Percentiles rank a stretch among this genome's conserved stretches.
Conservation (phyloP, 1,140 invertebrate genomes). For the Calephelis nemesis region DNA sequence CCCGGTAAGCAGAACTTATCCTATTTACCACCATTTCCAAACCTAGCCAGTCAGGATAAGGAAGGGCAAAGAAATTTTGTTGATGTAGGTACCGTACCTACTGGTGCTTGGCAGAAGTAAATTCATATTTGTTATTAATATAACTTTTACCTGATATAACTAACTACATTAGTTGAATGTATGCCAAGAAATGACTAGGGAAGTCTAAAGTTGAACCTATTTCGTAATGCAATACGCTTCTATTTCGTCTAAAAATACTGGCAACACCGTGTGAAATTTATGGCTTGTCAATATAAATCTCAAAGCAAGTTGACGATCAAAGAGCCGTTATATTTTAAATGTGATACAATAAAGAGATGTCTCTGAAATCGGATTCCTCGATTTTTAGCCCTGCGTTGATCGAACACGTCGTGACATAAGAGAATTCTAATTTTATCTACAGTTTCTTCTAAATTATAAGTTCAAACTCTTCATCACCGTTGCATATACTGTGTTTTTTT, state of each 20-base stretch:
- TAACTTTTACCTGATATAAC: neutral
- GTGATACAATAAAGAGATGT: constrained; percentile 15
- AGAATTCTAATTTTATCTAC: neutral
- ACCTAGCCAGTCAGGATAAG: too few relatives aligned
- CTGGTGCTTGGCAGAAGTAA: neutral
- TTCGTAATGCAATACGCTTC: constrained; percentile 14
- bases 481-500: too few relatives aligned
- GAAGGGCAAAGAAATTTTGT: too few relatives aligned
- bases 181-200: constrained; percentile 11
- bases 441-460: neutral
- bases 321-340: neutral
- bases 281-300: constrained; percentile 15
- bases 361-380: constrained; percentile 12
- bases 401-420: neutral
- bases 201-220: constrained; percentile 13
- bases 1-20: too few relatives aligned
- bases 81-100: neutral
- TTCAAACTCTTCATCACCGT: too few relatives aligned
- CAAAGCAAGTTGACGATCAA: constrained; percentile 11
- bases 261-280: constrained; percentile 14
- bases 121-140: neutral
- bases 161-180: neutral
- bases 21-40: too few relatives aligned
- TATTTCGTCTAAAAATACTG: constrained; percentile 13
- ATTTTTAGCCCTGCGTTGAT: neutral